Conservation (phyloP, 1,140 invertebrate genomes). For the Battus philenor region DNA sequence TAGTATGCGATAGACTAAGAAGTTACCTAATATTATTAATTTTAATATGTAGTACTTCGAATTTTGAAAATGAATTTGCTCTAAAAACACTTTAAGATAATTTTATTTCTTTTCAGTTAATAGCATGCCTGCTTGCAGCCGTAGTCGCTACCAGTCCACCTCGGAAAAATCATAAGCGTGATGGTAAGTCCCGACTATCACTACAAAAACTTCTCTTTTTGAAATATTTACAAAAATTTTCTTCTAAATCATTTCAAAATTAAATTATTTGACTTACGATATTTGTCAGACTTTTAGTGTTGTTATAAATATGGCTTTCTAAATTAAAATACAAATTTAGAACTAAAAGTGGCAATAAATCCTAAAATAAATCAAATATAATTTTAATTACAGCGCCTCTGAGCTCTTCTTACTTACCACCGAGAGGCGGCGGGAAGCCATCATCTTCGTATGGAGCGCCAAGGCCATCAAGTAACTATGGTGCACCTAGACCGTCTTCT, state of each 20-base stretch:
- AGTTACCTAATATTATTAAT: too few species aligned
- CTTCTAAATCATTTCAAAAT: too few species aligned
- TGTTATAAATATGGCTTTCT: too few species aligned
- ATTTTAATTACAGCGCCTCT: constrained; percentile 53
- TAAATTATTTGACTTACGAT: too few species aligned
- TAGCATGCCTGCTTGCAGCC: constrained; percentile 31
- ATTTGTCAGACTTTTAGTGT: not conserved
- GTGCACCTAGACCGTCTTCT: constrained; percentile 46
- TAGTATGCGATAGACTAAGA: too few species aligned
- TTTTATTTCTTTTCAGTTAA: constrained; percentile 32
- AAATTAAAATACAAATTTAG: too few species aligned
- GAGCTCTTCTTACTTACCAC: constrained; percentile 63
- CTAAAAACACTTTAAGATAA: not conserved
- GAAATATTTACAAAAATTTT: too few species aligned
- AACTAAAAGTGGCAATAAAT: constrained; percentile 8
- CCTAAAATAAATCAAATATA: not conserved
- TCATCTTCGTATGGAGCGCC: not conserved
- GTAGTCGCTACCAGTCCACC: constrained; percentile 27
- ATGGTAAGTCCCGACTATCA: too few species aligned
- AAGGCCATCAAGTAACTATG: constrained; percentile 39
- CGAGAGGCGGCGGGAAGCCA: constrained; percentile 59
- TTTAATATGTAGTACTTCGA: too few species aligned
- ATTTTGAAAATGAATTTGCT: too few species aligned
- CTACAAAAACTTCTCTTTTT: too few species aligned
- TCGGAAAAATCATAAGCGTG: constrained; percentile 43